Base-by-base conservation (phyloP, 2,113 vertebrate genomes). In the Syngnathoides biaculeatus region DNA sequence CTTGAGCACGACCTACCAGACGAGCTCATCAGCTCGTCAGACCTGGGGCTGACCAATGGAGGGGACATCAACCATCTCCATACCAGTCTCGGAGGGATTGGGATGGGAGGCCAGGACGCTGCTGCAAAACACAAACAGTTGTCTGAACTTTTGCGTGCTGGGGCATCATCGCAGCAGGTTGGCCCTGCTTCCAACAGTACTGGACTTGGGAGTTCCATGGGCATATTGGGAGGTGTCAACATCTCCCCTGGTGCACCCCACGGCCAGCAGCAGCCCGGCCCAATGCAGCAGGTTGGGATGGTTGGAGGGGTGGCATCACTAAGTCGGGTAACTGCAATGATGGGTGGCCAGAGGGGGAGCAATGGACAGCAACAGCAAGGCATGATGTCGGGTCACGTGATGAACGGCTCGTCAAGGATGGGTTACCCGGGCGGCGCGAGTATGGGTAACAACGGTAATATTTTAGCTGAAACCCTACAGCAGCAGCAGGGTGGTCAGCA, bases 101-200 rank as follows among this genome's bases (percentile, higher is more conserved):
- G 81, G 30, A 64, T 83, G 6, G 82, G 82, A 26, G 79, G 87
- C 39, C 96, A 96, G 85, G 97, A 99, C 89, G 95, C 96, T 43
- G 96, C 96, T 40, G 93, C 95, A 71, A 99, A 99, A 93, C 95
- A 99, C 89, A 98, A 99, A 91, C 96, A 99, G 81, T 90, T 99
- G 39, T 99, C 97, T 43, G 97, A 99, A 85, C 92, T 98, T 45
- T 72, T 99, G 52, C 93, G 95, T 3, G 91, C 94, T 69, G 93
- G 90, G 84, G 93, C 72, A 75, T 91, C 89, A 66, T 86, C 79
- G 79, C 92, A 89, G 80, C 93, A 93, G 85, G 91, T 94, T 73
- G 78, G 75, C 3, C 74, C 22, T 75, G 85, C 85, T 26, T 73
- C 86, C 88, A 94, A 87, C 93, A 90, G 65, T 68, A 77, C 89